Conservation (phyloP, 2,113 vertebrate genomes). For the Ciconia maguari region DNA sequence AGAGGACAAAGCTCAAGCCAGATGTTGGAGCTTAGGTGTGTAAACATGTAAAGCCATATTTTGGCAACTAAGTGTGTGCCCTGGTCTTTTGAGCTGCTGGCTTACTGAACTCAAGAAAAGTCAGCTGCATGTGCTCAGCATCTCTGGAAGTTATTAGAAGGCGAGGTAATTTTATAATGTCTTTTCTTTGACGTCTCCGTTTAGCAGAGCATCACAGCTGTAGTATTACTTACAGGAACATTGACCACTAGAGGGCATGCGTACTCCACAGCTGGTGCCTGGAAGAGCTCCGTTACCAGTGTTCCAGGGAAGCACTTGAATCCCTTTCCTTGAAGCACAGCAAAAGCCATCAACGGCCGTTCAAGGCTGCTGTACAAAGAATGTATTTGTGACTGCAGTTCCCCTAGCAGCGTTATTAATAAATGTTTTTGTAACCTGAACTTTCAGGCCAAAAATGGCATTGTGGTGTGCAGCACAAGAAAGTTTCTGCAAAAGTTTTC, state of each 20-base stretch:
- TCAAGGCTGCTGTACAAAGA: neutral
- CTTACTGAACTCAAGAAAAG: neutral
- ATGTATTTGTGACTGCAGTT: neutral
- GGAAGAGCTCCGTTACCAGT: neutral
- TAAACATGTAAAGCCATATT: neutral
- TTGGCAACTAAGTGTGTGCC: neutral
- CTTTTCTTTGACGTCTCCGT: fast-evolving
- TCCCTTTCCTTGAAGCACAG: neutral
- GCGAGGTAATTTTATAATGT: fast-evolving
- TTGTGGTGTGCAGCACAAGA: no score
- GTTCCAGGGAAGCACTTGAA: fast-evolving
- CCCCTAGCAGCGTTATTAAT: neutral
- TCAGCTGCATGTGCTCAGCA: neutral
- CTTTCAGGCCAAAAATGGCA: neutral
- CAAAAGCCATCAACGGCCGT: fast-evolving
- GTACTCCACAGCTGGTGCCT: neutral
- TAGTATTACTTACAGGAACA: fast-evolving
- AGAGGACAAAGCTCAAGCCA: neutral
- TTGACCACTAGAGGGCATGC: slow-evolving; percentile 24
- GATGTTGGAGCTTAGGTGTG: neutral
- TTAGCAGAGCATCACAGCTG: neutral
- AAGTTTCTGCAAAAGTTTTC: neutral
- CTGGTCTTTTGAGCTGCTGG: neutral
- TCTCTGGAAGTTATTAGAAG: neutral
- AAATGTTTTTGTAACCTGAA: neutral